Conservation (phyloP, 1,140 invertebrate genomes). For the roundworm (Caenorhabditis elegans) region WBcel235 BX284605.5:2103001-2103500, state of each 20-base stretch:
- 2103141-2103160: not conserved
- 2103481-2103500: too few species aligned
- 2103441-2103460: too few species aligned
- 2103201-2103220: not conserved
- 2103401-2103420: too few species aligned
- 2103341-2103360: not conserved
- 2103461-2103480: too few species aligned
- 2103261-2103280: not conserved
- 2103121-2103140: not conserved
- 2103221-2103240: not conserved
- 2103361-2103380: too few species aligned
- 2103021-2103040: constrained; percentile 17
- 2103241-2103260: not conserved
- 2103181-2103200: not conserved
- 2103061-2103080: not conserved
- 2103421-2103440: too few species aligned
- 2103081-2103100: not conserved
- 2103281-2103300: constrained; percentile 10
- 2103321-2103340: not conserved
- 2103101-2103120: not conserved
- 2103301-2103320: not conserved
- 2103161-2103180: not conserved
- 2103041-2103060: not conserved
- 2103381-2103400: not conserved
- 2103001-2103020: not conserved